These are phyloP conservation scores for Sycophila texana DNA, from an alignment of 2,888 invertebrate species.

Conservation along the genomic window DNA sequence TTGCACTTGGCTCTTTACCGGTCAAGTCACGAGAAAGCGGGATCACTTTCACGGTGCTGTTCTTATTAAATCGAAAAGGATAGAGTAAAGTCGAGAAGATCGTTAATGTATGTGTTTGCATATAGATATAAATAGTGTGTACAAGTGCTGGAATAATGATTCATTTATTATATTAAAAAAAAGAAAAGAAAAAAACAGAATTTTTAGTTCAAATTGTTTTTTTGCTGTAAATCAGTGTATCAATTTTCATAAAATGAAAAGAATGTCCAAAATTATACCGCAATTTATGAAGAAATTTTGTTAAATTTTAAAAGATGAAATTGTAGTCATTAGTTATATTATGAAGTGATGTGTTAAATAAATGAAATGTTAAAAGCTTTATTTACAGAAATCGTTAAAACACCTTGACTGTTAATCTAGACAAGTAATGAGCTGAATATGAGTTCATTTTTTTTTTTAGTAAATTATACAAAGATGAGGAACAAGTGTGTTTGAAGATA, in stretches of 20 bases:
- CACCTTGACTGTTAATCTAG: slow-evolving; percentile 28
- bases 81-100: slow-evolving; percentile 56
- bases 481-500: slow-evolving; percentile 46
- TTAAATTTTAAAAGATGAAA: no score
- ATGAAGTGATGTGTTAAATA: slow-evolving; percentile 40
- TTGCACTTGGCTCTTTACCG: slow-evolving; percentile 55
- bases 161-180: slow-evolving; percentile 56
- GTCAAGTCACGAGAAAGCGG: slow-evolving; percentile 51
- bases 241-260: no score
- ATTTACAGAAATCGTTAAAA: slow-evolving; percentile 52
- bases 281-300: no score
- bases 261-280: no score
- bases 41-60: slow-evolving; percentile 55
- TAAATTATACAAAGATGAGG: slow-evolving; percentile 44
- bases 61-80: slow-evolving; percentile 44
- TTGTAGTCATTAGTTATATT: background rate
- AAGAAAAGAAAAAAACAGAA: slow-evolving; percentile 20
- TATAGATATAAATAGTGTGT: slow-evolving; percentile 49
- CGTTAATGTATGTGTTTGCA: slow-evolving; percentile 54
- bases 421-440: slow-evolving; percentile 37
- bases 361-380: slow-evolving; percentile 46
- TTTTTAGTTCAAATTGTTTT: no score
- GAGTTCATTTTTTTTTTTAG: slow-evolving; percentile 16
- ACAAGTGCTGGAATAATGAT: slow-evolving; percentile 60
- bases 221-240: no score